Evolutionary conservation across 2,888 invertebrate species (phyloP), one percentile per base, ranked within the genome.

Genomic region (Disparrhopalites patrizii): DNA sequence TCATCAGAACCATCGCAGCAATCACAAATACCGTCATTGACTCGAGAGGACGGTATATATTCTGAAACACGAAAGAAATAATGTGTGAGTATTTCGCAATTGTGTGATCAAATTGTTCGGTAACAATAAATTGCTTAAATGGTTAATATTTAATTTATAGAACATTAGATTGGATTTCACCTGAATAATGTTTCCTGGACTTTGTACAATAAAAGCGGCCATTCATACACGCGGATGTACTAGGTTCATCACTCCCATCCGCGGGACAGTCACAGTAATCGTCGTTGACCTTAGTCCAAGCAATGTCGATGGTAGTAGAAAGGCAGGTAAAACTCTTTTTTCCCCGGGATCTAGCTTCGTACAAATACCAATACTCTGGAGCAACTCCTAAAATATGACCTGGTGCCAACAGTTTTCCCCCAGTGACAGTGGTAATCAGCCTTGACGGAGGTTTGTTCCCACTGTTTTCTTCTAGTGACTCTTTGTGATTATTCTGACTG

Each of bases 251-350:
- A 43, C 77, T 77, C 3, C 78, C 79, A 71, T 82, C 81, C 4
- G 73, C 66, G 8, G 72, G 68, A 75, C 96, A 96, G 80, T 96
- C 95, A 82, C 95, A 96, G 79, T 89, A 96, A 81, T 96, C 92
- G 77, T 96, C 95, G 80, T 95, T 96, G 1, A 93, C 86, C 74
- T 85, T 84, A 36, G 81, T 80, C 78, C 86, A 91, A 1, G 82
- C 78, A 58, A 87, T 83, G 70, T 81, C 79, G 63, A 79, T 77
- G 66, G 78, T 80, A 13, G 80, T 79, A 61, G 77, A 76, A 58
- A 83, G 77, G 62, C 84, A 84, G 50, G 62, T 66, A 36, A 75
- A 75, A 23, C 60, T 62, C 23, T 63, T 51, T 50, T 65, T 65
- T 13, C 56, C 51, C 20, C 40, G 58, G 20, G 55, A 52, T 18